These are phyloP conservation scores for Spicauda simplicius DNA, from an alignment of 2,888 invertebrate species.

Conservation along the genomic window DNA sequence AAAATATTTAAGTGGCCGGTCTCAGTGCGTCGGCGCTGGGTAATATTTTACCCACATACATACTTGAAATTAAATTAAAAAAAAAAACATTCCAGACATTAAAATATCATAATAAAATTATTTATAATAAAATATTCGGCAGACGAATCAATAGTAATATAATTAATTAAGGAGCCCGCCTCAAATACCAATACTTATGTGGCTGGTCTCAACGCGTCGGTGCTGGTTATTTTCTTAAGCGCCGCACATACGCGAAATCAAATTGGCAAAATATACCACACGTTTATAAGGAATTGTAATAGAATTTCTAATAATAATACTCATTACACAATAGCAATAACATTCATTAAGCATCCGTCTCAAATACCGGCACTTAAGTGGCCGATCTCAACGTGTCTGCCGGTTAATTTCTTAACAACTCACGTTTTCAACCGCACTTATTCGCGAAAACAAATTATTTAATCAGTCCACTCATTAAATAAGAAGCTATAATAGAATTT, in stretches of 20 bases:
- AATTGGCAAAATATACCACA: conserved; percentile 31
- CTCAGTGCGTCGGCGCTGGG: no score
- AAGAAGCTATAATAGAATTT: conserved; percentile 49
- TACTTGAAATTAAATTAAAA: not conserved
- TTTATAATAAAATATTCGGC: not conserved
- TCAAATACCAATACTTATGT: conserved; percentile 18
- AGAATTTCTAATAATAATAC: not conserved
- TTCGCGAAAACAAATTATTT: no score
- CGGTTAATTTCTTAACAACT: conserved; percentile 83
- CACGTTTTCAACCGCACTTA: no score
- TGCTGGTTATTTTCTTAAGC: conserved; percentile 78
- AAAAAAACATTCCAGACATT: not conserved
- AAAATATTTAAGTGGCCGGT: no score
- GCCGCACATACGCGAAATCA: conserved; percentile 70
- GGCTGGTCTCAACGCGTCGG: conserved; percentile 20
- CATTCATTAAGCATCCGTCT: conserved; percentile 10
- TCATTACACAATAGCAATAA: not conserved
- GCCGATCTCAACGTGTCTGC: conserved; percentile 18
- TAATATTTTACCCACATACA: no score
- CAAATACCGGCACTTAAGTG: conserved; percentile 21
- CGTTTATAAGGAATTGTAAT: no score
- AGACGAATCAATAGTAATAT: not conserved
- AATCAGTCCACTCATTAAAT: no score
- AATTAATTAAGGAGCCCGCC: conserved; percentile 9
- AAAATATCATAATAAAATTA: conserved; percentile 46